Base-by-base conservation (phyloP, 2,797 vertebrate genomes). In the Phyllotis vaccarum region DNA sequence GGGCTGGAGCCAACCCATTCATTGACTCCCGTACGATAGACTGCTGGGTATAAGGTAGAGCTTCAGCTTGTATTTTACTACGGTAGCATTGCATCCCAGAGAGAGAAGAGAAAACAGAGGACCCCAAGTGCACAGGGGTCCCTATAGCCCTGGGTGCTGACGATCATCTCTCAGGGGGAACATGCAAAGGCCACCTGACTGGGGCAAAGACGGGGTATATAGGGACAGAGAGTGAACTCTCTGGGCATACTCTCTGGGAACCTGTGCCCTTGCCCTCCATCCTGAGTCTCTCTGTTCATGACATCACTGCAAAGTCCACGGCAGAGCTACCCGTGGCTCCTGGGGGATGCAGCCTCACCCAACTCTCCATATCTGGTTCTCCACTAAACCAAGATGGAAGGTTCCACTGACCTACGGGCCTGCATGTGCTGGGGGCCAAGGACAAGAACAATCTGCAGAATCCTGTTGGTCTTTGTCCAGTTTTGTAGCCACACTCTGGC, bases 1-100 rank as follows among this genome's bases (percentile, higher is more conserved):
- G 97, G 97, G 97, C 96, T 97, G 94, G 97, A 96, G 95, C 93
- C 97, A 97, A 58, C 97, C 97, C 96, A 94, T 93, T 97, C 93
- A 96, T 97, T 96, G 95, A 96, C 96, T 95, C 93, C 34, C 24
- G n/a, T 13, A 40, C 17, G 54, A 13, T n/a, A 54, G 54, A 21
- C 21, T 27, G 72, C 22, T 58, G 54, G 29, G 2, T n/a, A 14
- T 58, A 9, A 17, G 34, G 54, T 54, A 81, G n/a, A 58, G 56
- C 56, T 22, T 43, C 37, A 43, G 21, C 94, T 97, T 95, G 58
- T 76, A 16, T 91, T 92, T 97, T 68, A 89, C 70, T 46, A 27
- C 3, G 0, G 0, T n/a, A 29, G 92, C 40, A 88, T 68, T 75
- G 10, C 72, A 75, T 52, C 95, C 66, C 75, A 92, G 6, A 49